Percentiles rank a stretch among this genome's conserved stretches.
Conservation (phyloP, 2,888 invertebrate genomes). For the Sepioteuthis lessoniana region DNA sequence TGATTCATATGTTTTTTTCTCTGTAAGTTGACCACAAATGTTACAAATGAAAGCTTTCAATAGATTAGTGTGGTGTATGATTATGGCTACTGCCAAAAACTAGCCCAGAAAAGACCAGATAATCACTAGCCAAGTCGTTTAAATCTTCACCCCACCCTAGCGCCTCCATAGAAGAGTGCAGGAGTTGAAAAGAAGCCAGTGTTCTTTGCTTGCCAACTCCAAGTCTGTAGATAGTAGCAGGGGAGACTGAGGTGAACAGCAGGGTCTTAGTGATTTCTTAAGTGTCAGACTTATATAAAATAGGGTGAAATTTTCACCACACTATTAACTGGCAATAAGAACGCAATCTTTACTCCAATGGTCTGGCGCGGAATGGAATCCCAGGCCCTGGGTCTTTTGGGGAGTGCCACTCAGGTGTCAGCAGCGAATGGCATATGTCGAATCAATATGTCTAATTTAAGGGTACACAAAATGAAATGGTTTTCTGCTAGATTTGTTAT, state of each 20-base stretch:
- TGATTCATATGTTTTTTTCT: too few species aligned
- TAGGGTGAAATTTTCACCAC: not conserved
- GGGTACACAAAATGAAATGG: not conserved
- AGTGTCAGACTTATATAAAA: not conserved
- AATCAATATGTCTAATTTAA: not conserved
- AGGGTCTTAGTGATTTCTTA: not conserved
- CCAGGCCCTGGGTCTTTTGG: not conserved
- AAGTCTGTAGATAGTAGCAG: too few species aligned
- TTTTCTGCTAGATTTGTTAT: not conserved
- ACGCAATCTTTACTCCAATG: not conserved
- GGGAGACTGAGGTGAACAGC: not conserved
- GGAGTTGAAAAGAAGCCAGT: not conserved
- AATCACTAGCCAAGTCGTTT: not conserved
- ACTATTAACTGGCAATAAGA: not conserved
- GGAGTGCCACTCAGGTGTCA: not conserved
- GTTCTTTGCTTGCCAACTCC: not conserved
- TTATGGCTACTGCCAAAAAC: not conserved
- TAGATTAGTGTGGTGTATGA: not conserved
- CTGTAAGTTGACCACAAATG: too few species aligned
- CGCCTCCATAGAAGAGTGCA: not conserved
- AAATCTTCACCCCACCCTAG: not conserved
- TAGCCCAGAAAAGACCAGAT: not conserved
- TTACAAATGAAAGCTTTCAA: not conserved
- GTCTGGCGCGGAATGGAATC: not conserved
- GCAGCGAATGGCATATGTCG: not conserved